phyloP scores from a whole-genome alignment of 2,888 invertebrate species.

The Leucozona laternaria region DNA sequence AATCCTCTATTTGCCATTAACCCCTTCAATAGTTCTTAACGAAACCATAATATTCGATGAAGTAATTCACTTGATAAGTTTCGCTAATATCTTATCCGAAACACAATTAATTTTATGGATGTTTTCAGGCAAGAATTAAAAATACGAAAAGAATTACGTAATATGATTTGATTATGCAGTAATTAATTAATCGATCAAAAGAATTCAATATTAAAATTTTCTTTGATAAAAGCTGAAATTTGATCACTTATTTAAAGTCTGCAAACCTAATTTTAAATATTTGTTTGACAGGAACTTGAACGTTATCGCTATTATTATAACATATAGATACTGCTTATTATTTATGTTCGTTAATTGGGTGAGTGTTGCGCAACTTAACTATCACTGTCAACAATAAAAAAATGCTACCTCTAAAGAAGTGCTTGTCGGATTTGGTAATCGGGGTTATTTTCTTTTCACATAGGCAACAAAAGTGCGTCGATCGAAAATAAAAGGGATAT shows the following conservation, averaged over 20 bases:
- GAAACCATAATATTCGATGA: background rate
- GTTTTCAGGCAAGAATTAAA: background rate
- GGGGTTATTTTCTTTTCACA: too few species aligned
- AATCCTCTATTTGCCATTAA: background rate
- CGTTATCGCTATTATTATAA: background rate
- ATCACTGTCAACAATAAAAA: too few species aligned
- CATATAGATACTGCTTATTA: background rate
- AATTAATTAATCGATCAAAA: background rate
- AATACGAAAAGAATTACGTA: background rate
- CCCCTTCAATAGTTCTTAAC: background rate
- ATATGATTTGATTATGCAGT: background rate
- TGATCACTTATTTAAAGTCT: background rate
- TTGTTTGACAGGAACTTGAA: background rate
- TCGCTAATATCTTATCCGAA: background rate
- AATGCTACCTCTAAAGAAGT: too few species aligned
- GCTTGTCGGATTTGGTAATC: too few species aligned
- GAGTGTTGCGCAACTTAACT: background rate
- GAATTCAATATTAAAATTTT: background rate
- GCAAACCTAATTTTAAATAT: background rate
- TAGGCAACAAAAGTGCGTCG: too few species aligned
- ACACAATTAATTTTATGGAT: background rate
- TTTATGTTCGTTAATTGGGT: background rate
- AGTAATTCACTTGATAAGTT: conserved; percentile 21
- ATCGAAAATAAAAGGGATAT: too few species aligned
- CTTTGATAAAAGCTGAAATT: background rate